Percentiles rank a stretch among this genome's conserved stretches.
Conservation (phyloP, 1,140 invertebrate genomes). For the Monomorium pharaonis region DNA sequence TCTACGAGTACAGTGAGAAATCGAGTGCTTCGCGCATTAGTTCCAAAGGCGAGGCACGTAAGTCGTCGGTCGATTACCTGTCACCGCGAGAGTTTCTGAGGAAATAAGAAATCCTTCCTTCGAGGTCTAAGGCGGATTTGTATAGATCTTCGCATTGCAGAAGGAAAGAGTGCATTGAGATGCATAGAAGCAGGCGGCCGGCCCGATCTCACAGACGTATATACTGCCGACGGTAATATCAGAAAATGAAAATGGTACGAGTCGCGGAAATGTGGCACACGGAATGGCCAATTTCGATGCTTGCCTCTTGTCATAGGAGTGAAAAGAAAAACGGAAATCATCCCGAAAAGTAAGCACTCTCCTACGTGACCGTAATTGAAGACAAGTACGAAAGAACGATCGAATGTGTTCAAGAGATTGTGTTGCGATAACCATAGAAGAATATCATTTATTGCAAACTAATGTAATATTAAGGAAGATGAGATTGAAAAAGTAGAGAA, state of each 20-base stretch:
- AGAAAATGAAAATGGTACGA: conserved; percentile 62
- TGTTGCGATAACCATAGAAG: neutral
- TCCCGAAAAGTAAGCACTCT: conserved; percentile 44
- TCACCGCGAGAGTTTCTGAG: conserved; percentile 60
- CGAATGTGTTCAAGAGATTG: neutral
- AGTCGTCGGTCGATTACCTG: conserved; percentile 65
- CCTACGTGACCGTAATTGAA: conserved; percentile 57
- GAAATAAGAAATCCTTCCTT: conserved; percentile 67
- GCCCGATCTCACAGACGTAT: conserved; percentile 38
- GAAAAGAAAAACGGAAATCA: conserved; percentile 45
- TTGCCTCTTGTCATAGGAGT: conserved; percentile 22
- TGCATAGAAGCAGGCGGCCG: conserved; percentile 50
- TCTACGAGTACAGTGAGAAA: conserved; percentile 26
- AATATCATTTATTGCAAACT: neutral
- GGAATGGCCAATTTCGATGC: conserved; percentile 63
- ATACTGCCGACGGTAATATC: conserved; percentile 65
- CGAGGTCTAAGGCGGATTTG: conserved; percentile 51
- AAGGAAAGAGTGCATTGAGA: conserved; percentile 55
- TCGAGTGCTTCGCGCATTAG: conserved; percentile 26
- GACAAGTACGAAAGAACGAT: neutral
- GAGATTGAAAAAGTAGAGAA: neutral
- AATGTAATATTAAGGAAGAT: neutral
- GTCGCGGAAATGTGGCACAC: neutral
- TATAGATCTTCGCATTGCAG: conserved; percentile 48
- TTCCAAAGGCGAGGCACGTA: conserved; percentile 59